Base-by-base conservation (phyloP, 2,113 vertebrate species). In the Nyctereutes procyonoides region DNA sequence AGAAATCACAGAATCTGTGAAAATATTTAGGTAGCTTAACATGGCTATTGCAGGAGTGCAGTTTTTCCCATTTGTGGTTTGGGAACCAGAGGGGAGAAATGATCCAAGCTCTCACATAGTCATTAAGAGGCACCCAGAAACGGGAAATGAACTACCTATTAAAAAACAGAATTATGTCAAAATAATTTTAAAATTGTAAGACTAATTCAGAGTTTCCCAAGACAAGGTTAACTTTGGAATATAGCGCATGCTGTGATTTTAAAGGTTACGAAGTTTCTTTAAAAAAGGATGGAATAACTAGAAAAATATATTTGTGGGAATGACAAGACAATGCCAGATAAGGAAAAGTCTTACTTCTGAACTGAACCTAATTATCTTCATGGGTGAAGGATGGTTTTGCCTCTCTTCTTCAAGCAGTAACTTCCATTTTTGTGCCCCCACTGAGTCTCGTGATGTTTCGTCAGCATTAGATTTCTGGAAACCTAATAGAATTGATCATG, bases 121-220 rank as follows among this genome's bases (percentile, higher is more conserved):
- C 88, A 48, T 96, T 79, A 77, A 95, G 85, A 84, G 82, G 48
- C 67, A 83, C 60, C 88, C 0, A 12, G 83, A 95, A 91, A 96
- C 53, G 96, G 92, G 92, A 98, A 96, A 97, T 97, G 88, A 97
- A 84, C 71, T 79, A n/a, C 84, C n/a, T 90, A 94, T 97, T 95
- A 87, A 90, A 96, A 97, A 93, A 80, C 60, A 96, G 71, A 95
- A 97, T 82, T 43, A 88, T 97, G 83, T 93, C 80, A 95, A 97
- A 98, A 90, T 88, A 89, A 95, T 55, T 94, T 80, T 60, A 76
- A 97, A 97, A 58, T 86, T 71, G 22, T 80, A 69, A 95, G 67
- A 67, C 26, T 92, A 93, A 95, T 79, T 97, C 86, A 71, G 71
- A 94, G 56, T 84, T 95, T 90, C 73, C 81, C 43, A 73, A 77